A percentile compares a stretch with the other conserved stretches of the same genome.
phyloP scores from a whole-genome alignment of 1,140 invertebrate species.

The Notospermus geniculatus region DNA sequence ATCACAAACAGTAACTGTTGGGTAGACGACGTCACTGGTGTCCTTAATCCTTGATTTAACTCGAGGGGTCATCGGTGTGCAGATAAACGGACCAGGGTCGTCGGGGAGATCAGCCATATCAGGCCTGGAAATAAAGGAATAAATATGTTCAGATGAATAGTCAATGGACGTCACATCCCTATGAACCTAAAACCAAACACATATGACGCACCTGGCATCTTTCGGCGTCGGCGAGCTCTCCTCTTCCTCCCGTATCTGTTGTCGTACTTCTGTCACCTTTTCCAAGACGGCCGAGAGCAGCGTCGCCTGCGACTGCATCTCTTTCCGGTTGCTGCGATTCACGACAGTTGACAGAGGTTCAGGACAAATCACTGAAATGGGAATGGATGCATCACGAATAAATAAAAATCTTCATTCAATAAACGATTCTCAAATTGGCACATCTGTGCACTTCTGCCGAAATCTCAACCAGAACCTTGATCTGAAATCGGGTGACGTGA shows the following conservation, averaged over 20 bases:
- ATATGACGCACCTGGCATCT: background rate
- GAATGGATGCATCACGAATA: no score
- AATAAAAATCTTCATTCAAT: no score
- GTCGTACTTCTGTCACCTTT: constrained; percentile 34
- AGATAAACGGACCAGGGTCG: constrained; percentile 30
- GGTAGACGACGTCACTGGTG: background rate
- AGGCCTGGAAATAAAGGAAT: constrained; percentile 14
- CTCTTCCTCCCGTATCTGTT: background rate
- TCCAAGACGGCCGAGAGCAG: constrained; percentile 46
- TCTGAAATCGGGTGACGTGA: no score
- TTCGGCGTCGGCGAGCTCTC: background rate
- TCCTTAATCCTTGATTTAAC: constrained; percentile 18
- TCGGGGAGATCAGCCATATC: constrained; percentile 11
- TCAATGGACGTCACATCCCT: background rate
- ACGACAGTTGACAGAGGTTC: constrained; percentile 52
- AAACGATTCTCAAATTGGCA: no score
- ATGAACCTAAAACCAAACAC: background rate
- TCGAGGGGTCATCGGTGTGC: constrained; percentile 33
- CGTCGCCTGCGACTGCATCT: constrained; percentile 37
- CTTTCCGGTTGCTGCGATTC: constrained; percentile 25
- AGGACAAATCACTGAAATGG: constrained; percentile 40
- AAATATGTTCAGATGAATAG: background rate
- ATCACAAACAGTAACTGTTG: background rate
- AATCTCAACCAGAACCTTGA: no score
- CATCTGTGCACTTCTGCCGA: no score